Percentiles rank a stretch among this genome's conserved stretches.
These are phyloP conservation scores for Hafferia zeledoni DNA, from an alignment of 2,797 vertebrate genomes.

Conservation along the genomic window DNA sequence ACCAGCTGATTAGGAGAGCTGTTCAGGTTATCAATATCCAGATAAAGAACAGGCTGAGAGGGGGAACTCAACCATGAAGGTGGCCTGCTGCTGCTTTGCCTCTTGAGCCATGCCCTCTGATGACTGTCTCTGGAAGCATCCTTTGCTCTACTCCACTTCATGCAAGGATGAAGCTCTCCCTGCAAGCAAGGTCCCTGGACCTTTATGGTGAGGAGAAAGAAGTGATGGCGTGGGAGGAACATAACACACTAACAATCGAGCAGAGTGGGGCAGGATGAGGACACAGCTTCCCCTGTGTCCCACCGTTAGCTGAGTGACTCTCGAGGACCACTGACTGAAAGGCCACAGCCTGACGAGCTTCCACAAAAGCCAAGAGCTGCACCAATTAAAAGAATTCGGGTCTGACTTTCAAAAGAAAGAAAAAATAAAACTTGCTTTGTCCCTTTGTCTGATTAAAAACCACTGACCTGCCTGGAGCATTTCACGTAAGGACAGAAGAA, in stretches of 20 bases:
- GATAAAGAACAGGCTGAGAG: conserved; percentile 32
- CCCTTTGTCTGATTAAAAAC: background rate
- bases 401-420: background rate
- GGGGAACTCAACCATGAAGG: conserved; percentile 53
- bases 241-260: accelerated
- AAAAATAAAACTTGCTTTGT: background rate
- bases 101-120: accelerated
- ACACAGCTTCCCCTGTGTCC: background rate
- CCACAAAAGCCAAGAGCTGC: background rate
- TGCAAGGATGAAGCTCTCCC: accelerated
- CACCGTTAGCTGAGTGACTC: background rate
- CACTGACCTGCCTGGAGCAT: background rate
- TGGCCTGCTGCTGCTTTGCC: background rate
- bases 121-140: background rate
- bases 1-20: conserved; percentile 18
- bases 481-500: background rate
- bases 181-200: background rate
- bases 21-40: conserved; percentile 41
- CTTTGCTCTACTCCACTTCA: accelerated
- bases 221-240: accelerated
- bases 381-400: background rate
- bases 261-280: background rate
- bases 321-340: background rate
- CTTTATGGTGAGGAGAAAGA: background rate
- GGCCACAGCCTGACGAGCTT: background rate